Conservation (phyloP, 2,113 vertebrate genomes). For the Progne subis region DNA sequence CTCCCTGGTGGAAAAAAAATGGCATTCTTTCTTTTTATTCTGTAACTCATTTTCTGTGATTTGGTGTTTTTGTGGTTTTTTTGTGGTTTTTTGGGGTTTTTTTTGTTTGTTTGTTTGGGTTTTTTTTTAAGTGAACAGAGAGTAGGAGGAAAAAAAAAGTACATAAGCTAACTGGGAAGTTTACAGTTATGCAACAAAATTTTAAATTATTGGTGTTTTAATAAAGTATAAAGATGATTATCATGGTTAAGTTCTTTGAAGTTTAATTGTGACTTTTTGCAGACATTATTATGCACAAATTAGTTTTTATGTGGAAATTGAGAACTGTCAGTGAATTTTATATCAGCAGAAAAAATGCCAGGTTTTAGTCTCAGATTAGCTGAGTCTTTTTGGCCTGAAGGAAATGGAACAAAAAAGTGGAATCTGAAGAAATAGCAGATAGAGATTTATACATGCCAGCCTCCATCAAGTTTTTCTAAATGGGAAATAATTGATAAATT, state of each 20-base stretch:
- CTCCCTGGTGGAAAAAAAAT: not conserved
- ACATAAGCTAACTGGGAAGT: not conserved
- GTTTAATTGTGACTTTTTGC: constrained; percentile 1
- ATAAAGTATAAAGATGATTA: not conserved
- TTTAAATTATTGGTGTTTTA: not conserved
- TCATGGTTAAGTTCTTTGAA: not conserved
- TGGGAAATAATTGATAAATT: not conserved
- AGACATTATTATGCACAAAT: not conserved
- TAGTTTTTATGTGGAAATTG: not conserved
- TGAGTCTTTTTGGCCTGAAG: not conserved
- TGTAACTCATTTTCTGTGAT: not conserved
- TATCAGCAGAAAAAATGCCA: not conserved
- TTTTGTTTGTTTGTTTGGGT: too few species aligned
- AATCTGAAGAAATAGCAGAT: not conserved
- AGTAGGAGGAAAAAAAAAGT: not conserved
- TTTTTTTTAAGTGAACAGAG: not conserved
- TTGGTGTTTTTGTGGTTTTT: not conserved
- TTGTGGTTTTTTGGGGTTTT: not conserved
- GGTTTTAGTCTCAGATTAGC: not conserved
- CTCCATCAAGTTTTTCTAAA: not conserved
- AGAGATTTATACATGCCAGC: not conserved
- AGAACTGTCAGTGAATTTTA: not conserved
- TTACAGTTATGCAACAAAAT: not conserved
- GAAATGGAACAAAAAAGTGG: not conserved
- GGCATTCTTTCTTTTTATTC: not conserved